phyloP scores from a whole-genome alignment of 2,888 invertebrate species.

The Folsomia candida region DNA sequence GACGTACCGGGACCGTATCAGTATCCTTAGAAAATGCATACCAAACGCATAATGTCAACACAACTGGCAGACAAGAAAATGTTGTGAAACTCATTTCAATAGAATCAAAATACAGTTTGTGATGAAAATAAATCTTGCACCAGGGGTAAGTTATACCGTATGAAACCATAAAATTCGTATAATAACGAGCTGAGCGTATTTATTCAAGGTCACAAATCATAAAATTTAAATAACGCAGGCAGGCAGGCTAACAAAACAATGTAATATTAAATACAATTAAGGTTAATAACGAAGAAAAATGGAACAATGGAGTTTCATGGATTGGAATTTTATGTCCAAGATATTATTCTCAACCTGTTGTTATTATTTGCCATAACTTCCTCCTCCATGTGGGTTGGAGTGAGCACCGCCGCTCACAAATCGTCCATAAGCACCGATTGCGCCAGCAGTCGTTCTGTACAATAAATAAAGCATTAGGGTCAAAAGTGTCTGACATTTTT shows the following conservation, averaged over 20 bases:
- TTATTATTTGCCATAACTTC: conserved; percentile 28
- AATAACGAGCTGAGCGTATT: too few species aligned
- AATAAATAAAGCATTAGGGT: too few species aligned
- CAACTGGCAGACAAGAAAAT: background rate
- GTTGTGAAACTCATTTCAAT: background rate
- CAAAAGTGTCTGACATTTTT: too few species aligned
- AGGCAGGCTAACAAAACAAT: too few species aligned
- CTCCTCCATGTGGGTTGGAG: conserved; percentile 32
- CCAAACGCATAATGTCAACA: background rate
- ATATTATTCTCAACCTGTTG: background rate
- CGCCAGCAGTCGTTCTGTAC: conserved; percentile 46
- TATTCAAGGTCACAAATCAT: background rate
- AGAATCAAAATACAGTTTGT: background rate
- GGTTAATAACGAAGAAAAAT: too few species aligned
- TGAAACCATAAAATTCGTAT: too few species aligned
- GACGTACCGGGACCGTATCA: background rate
- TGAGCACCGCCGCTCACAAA: conserved; percentile 46
- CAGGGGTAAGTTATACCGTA: too few species aligned
- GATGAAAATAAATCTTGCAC: background rate
- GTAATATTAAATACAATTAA: too few species aligned
- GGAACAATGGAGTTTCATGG: background rate
- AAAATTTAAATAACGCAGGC: too few species aligned
- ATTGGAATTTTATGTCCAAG: background rate
- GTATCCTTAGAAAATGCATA: background rate
- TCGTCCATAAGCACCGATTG: conserved; percentile 47